Conservation (phyloP, 2,888 invertebrate species). For the Tinea trinotella region DNA sequence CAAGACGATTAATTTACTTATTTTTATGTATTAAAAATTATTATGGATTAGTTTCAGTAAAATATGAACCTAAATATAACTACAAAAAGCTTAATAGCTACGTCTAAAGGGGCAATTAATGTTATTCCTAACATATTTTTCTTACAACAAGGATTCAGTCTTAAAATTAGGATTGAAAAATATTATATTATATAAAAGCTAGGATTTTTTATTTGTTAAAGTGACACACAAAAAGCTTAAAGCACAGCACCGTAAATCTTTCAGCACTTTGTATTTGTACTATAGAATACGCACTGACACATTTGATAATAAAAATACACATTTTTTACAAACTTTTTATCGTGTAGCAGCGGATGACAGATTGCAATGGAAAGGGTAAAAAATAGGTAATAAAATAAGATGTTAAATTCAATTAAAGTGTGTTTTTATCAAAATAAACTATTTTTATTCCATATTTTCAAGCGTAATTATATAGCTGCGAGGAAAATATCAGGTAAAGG, state of each 20-base stretch:
- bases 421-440: neutral
- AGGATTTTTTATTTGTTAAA: neutral
- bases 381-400: constrained; percentile 11
- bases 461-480: constrained; percentile 8
- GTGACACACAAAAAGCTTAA: neutral
- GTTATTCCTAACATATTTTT: no score
- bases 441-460: neutral
- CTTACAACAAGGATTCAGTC: no score
- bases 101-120: no score
- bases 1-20: no score
- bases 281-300: neutral
- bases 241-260: neutral
- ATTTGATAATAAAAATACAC: neutral
- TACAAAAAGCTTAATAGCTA: no score
- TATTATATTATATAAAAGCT: no score
- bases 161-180: no score
- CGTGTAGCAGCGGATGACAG: constrained; percentile 65
- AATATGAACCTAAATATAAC: no score
- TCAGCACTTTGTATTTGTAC: neutral
- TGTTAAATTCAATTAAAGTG: neutral
- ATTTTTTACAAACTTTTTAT: constrained; percentile 21
- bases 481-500: neutral
- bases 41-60: no score
- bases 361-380: constrained; percentile 61
- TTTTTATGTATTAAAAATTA: no score